Conservation (phyloP, 2,113 vertebrate species). For the Camelus dromedarius region DNA sequence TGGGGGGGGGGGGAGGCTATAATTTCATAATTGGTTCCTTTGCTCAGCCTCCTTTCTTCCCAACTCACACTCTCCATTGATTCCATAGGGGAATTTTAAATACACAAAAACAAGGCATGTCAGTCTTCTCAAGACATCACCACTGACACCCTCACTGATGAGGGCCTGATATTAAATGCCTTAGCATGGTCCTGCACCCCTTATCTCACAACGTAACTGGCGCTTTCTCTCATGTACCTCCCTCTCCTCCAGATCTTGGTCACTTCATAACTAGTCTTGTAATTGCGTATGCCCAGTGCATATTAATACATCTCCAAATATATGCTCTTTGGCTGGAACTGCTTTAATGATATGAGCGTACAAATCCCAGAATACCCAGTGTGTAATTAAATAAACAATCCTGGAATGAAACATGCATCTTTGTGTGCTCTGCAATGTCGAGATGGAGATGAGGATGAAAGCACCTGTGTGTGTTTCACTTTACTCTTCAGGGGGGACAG, state of each 20-base stretch:
- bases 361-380: background rate
- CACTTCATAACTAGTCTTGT: background rate
- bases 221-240: background rate
- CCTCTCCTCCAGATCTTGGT: background rate
- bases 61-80: background rate
- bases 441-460: background rate
- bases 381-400: constrained; percentile 24
- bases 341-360: background rate
- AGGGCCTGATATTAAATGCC: rapidly evolving
- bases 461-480: background rate
- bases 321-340: background rate
- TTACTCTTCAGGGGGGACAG: background rate
- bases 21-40: background rate
- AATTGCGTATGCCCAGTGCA: background rate
- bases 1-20: background rate
- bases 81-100: background rate
- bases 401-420: background rate
- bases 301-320: background rate
- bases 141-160: too few relatives aligned
- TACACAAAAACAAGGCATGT: background rate
- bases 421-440: background rate
- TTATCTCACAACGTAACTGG: background rate
- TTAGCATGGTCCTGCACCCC: rapidly evolving
- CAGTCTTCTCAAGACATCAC: background rate
- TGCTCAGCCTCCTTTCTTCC: background rate